Base-by-base conservation (phyloP, 2,888 invertebrate species). In the Rotaria socialis region DNA sequence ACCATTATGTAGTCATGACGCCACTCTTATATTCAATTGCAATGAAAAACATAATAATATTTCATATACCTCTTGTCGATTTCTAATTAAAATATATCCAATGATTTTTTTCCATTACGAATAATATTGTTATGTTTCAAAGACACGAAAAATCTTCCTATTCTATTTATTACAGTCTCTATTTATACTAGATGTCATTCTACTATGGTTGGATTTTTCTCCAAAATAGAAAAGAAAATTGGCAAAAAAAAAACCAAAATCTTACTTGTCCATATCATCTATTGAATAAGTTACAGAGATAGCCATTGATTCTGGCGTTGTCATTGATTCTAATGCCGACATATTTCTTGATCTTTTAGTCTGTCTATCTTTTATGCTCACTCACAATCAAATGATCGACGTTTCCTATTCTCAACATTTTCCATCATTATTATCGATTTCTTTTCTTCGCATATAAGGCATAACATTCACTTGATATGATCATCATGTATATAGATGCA, bases 321-420 rank as follows among this genome's bases (percentile, higher is more conserved):
- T 16, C 67, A 67, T 67, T 67, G 67, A 14, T 35, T 67, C 67
- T 35, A 67, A 67, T 41, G 16, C 16, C 35, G 67, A 67, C 67
- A 67, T 67, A 35, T 19, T 67, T 55, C 55, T 55, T 55, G 55
- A 22, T 55, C 55, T 55, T 55, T 19, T 22, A 55, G 6, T 55
- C 55, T 67, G 67, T 67, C 67, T 67, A 67, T 67, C 67, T 67
- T 19, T 35, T 35, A 19, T 14, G 35, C 16, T 16, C 35, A 19
- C 67, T 5, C 19, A 67, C 67, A 67, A 67, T 67, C 67, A 67
- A 67, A 67, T 67, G 67, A 67, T 67, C 67, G 67, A 67, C 67
- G 35, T 55, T 35, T 67, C 35, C 16, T 19, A 67, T 27, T 67
- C 35, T 27, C 67, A 67, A 27, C 14, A 35, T 67, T 67, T 35